Base-by-base conservation (phyloP, 2,113 vertebrate genomes). In the Ceyx margarethae region DNA sequence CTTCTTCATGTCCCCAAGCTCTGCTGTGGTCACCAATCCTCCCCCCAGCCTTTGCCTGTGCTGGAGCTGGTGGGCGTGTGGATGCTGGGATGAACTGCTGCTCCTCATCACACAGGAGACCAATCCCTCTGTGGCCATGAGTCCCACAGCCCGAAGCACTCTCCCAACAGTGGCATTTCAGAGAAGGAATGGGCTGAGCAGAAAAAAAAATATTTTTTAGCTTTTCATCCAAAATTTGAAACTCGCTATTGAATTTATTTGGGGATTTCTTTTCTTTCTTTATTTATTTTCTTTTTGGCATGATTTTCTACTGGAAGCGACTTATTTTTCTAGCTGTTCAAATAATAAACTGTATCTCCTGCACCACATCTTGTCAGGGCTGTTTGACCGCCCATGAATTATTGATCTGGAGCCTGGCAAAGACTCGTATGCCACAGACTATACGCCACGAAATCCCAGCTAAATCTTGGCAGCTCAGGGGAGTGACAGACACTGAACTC, bases 381-480 rank as follows among this genome's bases (percentile, higher is more conserved):
- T 81, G 64, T 82, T 72, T 79, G 89, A 42, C 51, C 75, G 85
- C 42, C 51, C 46, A 0, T 5, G 40, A 81, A 50, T 92, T 91
- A 87, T 80, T 53, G 91, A 87, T 82, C 64, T 73, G 15, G 45
- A 62, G 37, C 23, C 81, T 93, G 83, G 81, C 54, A 83, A 84
- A 90, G 65, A 65, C 85, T 86, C 5, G 0, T 7, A 46, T 35
- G 69, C 37, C 61, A 65, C 64, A 25, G 58, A 50, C 40, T 11
- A 5, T 48, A 31, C 5, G 28, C 57, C 46, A 10, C 1, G 1
- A 82, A 81, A 58, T 94, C 75, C 83, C 76, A 42, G 65, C 42
- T 42, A 72, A 79, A 74, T 51, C 73, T 20, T 28, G 48, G 71
- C 68, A 91, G 45, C 54, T 73, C 68, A 15, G 0, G 0, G 60